Conservation (phyloP, 2,113 vertebrate genomes). For the Tupaia tana region DNA sequence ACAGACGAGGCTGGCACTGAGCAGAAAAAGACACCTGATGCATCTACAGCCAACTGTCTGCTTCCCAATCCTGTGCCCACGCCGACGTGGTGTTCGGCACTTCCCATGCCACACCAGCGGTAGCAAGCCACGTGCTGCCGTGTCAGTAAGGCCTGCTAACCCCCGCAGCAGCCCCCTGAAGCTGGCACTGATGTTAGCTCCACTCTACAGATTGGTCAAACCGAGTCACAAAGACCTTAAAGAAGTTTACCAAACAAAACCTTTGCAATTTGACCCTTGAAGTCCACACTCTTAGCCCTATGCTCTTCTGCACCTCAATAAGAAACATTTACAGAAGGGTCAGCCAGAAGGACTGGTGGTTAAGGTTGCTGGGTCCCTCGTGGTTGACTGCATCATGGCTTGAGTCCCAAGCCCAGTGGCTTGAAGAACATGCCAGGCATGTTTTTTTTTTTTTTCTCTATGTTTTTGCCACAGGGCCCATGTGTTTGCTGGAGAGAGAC, state of each 20-base stretch:
- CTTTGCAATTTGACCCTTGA: background rate
- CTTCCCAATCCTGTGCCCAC: background rate
- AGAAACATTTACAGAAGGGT: background rate
- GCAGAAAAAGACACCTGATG: background rate
- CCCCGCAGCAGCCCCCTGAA: background rate
- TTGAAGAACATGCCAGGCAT: too few relatives aligned
- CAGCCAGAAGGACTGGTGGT: too few relatives aligned
- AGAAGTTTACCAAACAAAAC: background rate
- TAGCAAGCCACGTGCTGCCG: fast-evolving
- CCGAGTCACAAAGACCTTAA: background rate
- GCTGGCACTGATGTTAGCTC: background rate
- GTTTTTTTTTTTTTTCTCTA: too few relatives aligned
- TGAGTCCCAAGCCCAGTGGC: too few relatives aligned
- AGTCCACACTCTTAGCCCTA: background rate
- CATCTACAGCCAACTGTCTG: background rate
- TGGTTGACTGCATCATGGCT: too few relatives aligned
- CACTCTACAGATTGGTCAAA: background rate
- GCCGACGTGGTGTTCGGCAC: fast-evolving
- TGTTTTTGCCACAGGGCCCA: too few relatives aligned
- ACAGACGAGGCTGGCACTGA: background rate
- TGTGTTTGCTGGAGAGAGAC: too few relatives aligned
- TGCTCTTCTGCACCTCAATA: background rate
- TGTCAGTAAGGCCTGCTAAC: background rate
- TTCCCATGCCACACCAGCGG: background rate
- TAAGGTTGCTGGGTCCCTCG: too few relatives aligned